Percentiles rank a stretch among this genome's conserved stretches.
Evolutionary conservation across 2,113 vertebrate species (phyloP).

Genomic region (human): DNA sequence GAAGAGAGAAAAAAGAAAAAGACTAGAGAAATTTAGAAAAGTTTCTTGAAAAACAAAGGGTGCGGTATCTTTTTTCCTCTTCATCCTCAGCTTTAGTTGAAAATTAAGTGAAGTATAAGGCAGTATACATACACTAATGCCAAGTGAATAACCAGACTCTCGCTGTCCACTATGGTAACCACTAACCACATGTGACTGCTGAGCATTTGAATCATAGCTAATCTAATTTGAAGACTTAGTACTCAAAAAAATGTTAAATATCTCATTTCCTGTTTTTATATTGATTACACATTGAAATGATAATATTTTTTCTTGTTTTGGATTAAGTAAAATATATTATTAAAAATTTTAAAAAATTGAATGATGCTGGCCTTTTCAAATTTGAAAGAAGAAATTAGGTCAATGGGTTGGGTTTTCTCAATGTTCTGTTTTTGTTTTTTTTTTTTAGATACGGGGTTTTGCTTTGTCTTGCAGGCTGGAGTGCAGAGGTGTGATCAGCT

Average conservation of each 20-base stretch:
- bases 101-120: neutral
- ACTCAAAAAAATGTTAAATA: neutral
- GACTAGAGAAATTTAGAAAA: neutral
- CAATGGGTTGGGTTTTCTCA: neutral
- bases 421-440: neutral
- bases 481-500: too few relatives aligned
- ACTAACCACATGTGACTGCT: neutral
- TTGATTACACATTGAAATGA: neutral
- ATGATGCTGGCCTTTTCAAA: neutral
- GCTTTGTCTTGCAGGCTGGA: too few relatives aligned
- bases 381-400: neutral
- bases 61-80: neutral
- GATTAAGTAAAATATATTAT: neutral
- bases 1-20: neutral
- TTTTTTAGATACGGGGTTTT: too few relatives aligned
- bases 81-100: neutral
- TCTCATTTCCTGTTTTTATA: neutral
- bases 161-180: neutral
- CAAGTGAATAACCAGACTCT: neutral
- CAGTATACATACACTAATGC: neutral
- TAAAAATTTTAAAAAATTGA: neutral
- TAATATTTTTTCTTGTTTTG: neutral
- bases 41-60: neutral
- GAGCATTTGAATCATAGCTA: neutral
- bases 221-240: neutral